Conservation (phyloP, 1,140 invertebrate species). For the Lethrus apterus region DNA sequence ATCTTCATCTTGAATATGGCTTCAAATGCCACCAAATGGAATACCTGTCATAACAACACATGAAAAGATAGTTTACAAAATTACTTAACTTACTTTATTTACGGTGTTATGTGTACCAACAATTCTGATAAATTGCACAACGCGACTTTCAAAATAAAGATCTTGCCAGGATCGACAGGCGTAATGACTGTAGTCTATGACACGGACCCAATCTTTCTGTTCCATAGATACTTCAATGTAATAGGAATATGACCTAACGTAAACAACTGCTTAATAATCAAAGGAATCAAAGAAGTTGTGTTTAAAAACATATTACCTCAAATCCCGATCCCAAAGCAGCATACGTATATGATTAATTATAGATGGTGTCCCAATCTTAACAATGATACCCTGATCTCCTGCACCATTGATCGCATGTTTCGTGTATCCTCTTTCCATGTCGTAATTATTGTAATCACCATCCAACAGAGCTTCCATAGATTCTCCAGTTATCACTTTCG, state of each 20-base stretch:
- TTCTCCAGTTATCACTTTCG: slow-evolving; percentile 80
- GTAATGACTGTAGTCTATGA: slow-evolving; percentile 87
- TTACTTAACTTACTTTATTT: slow-evolving; percentile 59
- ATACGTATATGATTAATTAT: slow-evolving; percentile 92
- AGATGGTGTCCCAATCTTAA: slow-evolving; percentile 78
- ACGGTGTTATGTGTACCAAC: slow-evolving; percentile 94
- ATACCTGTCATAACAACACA: slow-evolving; percentile 53
- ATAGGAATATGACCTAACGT: slow-evolving; percentile 82
- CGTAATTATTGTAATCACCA: slow-evolving; percentile 79
- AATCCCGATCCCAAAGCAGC: slow-evolving; percentile 90
- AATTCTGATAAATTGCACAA: slow-evolving; percentile 83
- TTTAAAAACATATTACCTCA: slow-evolving; percentile 49
- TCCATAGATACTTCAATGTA: slow-evolving; percentile 95
- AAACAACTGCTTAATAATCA: not conserved
- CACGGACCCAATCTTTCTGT: slow-evolving; percentile 87
- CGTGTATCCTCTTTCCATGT: slow-evolving; percentile 88
- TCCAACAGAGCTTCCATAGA: slow-evolving; percentile 79
- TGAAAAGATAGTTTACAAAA: not conserved
- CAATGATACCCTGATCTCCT: slow-evolving; percentile 72
- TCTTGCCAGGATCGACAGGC: slow-evolving; percentile 95
- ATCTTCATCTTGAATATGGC: slow-evolving; percentile 73
- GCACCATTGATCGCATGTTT: slow-evolving; percentile 84
- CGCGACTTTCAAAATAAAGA: slow-evolving; percentile 83
- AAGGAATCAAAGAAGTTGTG: not conserved
- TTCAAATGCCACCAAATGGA: slow-evolving; percentile 89